Percentiles rank a stretch among this genome's conserved stretches.
Conservation (phyloP, 2,888 invertebrate genomes). For the Polietes domitor region DNA sequence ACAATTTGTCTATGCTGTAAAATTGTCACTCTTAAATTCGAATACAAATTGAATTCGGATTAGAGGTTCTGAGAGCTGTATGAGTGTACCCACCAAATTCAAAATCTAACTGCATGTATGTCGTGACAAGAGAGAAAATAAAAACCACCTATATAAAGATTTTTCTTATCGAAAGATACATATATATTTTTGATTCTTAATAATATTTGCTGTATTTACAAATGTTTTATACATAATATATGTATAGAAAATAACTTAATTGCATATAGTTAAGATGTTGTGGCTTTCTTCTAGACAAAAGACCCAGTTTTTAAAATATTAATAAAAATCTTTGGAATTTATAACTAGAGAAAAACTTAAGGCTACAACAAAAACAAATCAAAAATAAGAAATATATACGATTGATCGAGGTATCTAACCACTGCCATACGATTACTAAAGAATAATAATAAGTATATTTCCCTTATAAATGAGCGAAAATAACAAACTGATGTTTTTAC, state of each 20-base stretch:
- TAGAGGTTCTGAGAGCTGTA: no score
- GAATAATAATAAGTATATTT: conserved; percentile 5
- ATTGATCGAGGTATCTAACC: conserved; percentile 60
- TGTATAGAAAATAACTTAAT: conserved; percentile 42
- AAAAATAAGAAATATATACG: conserved; percentile 57
- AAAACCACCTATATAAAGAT: conserved; percentile 19
- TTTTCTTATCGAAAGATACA: not conserved
- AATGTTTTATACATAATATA: conserved; percentile 61
- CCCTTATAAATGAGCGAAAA: not conserved
- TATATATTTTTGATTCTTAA: conserved; percentile 51
- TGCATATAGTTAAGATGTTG: conserved; percentile 17
- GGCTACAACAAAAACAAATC: conserved; percentile 26
- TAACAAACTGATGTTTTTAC: conserved; percentile 40
- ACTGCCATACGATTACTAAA: conserved; percentile 42
- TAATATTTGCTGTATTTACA: conserved; percentile 62
- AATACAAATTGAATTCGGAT: no score
- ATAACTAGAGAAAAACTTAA: conserved; percentile 51
- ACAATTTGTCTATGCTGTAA: no score
- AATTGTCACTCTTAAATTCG: no score
- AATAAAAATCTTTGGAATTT: conserved; percentile 59
- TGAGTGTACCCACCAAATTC: no score
- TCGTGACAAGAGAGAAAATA: not conserved
- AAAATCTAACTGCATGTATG: no score
- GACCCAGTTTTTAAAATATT: conserved; percentile 37
- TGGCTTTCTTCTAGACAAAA: conserved; percentile 47